phyloP scores from a whole-genome alignment of 2,113 vertebrate genomes.

The Ammospiza nelsoni region DNA sequence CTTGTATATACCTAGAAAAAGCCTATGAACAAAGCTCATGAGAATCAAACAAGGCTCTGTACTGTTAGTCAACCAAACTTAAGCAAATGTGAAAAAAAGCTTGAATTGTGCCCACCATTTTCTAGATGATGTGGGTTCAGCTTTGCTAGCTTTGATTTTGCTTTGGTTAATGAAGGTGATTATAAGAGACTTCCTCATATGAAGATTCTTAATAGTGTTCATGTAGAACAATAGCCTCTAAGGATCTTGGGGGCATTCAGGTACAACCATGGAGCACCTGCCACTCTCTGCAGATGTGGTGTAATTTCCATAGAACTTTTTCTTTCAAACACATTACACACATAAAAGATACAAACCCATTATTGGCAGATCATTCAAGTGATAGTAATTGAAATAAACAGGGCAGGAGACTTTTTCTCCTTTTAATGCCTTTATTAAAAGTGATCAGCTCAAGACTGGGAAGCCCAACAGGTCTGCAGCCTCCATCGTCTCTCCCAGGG shows the following conservation, averaged over 20 bases:
- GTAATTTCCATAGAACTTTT: conserved; percentile 45
- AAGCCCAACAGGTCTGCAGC: no score
- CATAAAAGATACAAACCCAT: conserved; percentile 36
- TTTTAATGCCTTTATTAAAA: no score
- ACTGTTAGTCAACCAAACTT: not conserved
- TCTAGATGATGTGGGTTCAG: not conserved
- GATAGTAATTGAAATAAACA: not conserved
- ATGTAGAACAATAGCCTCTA: not conserved
- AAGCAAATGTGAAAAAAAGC: not conserved
- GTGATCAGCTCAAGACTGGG: no score
- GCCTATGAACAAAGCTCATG: not conserved
- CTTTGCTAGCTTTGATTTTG: not conserved
- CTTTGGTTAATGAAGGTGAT: conserved; percentile 1
- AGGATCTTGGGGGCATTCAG: conserved; percentile 30
- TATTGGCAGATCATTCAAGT: conserved; percentile 55
- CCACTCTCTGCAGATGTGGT: not conserved
- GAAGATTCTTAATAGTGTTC: conserved; percentile 50
- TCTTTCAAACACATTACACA: conserved; percentile 55
- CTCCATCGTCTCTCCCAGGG: no score
- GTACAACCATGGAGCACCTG: conserved; percentile 43
- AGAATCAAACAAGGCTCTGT: not conserved
- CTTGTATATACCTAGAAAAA: not conserved
- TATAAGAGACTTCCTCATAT: conserved; percentile 31
- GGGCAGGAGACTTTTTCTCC: no score
- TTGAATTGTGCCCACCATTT: not conserved